Base-by-base conservation (phyloP, 2,113 vertebrate species). In the Atlantisia rogersi region DNA sequence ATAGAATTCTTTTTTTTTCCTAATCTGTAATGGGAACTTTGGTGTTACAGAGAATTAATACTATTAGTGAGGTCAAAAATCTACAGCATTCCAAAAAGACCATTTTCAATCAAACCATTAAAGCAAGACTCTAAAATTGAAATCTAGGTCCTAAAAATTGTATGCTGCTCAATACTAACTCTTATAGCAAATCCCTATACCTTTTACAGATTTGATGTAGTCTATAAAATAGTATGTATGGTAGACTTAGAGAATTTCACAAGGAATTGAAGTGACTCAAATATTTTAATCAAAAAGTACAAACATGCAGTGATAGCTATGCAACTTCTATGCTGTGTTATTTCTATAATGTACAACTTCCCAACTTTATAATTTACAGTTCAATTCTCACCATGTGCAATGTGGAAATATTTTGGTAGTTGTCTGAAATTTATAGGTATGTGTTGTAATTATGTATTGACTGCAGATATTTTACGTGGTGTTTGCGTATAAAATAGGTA, bases 21-120 rank as follows among this genome's bases (percentile, higher is more conserved):
- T 77, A 28, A 82, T 91, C 56, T 78, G 14, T 95, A 55, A 83
- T 68, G 62, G 78, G 62, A 97, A 87, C 56, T 92, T 48, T 77
- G 86, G 26, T 97, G 42, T 96, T 97, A 82, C 58, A n/a, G 93
- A 97, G 68, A 50, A 84, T 92, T 97, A 88, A 92, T 96, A 81
- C 46, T 93, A 73, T 95, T 92, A 94, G 71, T 93, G 70, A 97
- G 83, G 71, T 97, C 92, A 97, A 91, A 92, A 53, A 81, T 80
- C 35, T 78, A 67, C 69, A 63, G 26, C 28, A 68, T 77, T 92
- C 40, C 81, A 86, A 50, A 77, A 78, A 93, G 67, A 40, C 63
- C 62, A 48, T 97, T 97, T 90, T 86, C 50, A 92, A 82, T 19
- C 39, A 80, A 92, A 97, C 92, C 81, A 76, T 82, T 83, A 76